A percentile compares a stretch with the other conserved stretches of the same genome.
These are phyloP conservation scores for Halichondria panicea DNA, from an alignment of 37 sponge, comb jelly and placozoan genomes.

Conservation along the genomic window DNA sequence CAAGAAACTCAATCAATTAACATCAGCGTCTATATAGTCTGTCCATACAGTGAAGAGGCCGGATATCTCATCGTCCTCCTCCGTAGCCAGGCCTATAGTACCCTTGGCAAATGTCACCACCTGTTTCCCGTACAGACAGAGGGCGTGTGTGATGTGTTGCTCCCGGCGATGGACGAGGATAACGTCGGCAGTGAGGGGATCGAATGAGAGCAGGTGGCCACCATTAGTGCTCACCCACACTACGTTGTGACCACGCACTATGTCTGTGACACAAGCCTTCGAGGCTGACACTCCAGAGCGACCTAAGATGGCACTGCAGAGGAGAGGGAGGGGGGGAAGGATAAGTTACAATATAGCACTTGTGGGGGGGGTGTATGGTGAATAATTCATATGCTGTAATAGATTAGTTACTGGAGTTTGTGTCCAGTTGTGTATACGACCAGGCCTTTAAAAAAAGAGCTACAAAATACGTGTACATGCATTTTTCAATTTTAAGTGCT, in stretches of 20 bases:
- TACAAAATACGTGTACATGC: too few species aligned
- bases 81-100: conserved; percentile 3
- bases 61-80: neutral
- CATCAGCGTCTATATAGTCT: too few species aligned
- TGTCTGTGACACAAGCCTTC: conserved; percentile 18
- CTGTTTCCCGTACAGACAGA: conserved; percentile 7
- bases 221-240: conserved; percentile 68
- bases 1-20: too few species aligned
- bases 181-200: conserved; percentile 38
- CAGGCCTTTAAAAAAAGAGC: too few species aligned
- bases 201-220: conserved; percentile 53
- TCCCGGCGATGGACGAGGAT: conserved; percentile 31
- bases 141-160: conserved; percentile 6
- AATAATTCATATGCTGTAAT: too few species aligned
- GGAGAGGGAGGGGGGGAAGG: conserved; percentile 6
- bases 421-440: too few species aligned
- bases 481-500: too few species aligned
- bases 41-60: conserved; percentile 24
- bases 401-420: too few species aligned
- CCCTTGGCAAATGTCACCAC: conserved; percentile 38
- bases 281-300: neutral
- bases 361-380: neutral
- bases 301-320: conserved; percentile 8
- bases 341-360: neutral
- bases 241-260: conserved; percentile 17